Evolutionary conservation across 2,113 vertebrate genomes (phyloP), one percentile per base, ranked within the genome.

Genomic region (Microtus ochrogaster): DNA sequence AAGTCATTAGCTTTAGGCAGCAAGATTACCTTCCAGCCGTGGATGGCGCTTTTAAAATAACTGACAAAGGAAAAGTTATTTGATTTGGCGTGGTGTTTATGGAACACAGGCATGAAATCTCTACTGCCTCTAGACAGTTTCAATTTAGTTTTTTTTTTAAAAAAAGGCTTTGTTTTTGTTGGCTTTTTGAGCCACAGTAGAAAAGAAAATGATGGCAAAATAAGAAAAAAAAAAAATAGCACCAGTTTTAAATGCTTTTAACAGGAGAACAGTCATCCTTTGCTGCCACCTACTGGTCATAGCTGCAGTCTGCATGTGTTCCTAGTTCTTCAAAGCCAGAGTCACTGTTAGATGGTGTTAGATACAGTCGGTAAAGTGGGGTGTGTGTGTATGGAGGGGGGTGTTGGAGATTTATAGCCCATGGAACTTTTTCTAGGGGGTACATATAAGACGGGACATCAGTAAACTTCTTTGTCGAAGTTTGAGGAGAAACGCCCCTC

Each of bases 281-380:
- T 30, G 94, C 93, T 94, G 94, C 91, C 94, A 95, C 68, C 93
- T 97, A 89, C 89, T 92, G 96, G 94, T 36, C 68, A 92, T 55
- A 92, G 73, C 36, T 28, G 49, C 30, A 68, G 58, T 44, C 3
- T 36, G 41, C 61, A 91, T 83, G 49, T n/a, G 52, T 84, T 55
- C 19, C 39, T 90, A 26, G 70, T 9, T 93, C 73, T 68, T 79
- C 2, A 33, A 52, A 95, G 90, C 28, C 30, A 68, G 70, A 11
- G 49, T 26, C 92, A 77, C 39, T 33, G 0, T 91, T 89, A 41
- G 30, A 83, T 13, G 13, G 10, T 26, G 65, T 72, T 72, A 63
- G 21, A 52, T 68, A 36, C 19, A 19, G 83, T 68, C 30, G 14
- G 8, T 41, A 81, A 78, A 90, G 3, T 12, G 49, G 2, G 5